These are phyloP conservation scores for Triops cancriformis DNA, from an alignment of 1,140 invertebrate genomes.

Conservation along the genomic window DNA sequence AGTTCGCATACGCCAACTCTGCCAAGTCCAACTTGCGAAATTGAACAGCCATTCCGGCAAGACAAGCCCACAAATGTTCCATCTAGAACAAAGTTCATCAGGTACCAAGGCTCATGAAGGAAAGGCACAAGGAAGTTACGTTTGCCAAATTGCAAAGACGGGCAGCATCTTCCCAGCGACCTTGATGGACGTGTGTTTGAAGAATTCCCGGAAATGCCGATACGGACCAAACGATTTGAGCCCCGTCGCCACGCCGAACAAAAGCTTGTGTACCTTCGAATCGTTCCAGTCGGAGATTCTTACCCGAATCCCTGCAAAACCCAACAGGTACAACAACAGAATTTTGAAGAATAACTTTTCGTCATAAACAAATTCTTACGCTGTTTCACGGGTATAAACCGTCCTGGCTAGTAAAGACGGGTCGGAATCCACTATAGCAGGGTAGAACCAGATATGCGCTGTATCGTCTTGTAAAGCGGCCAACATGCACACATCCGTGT, in stretches of 20 bases:
- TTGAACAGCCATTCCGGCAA: conserved; percentile 76
- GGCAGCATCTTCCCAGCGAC: conserved; percentile 65
- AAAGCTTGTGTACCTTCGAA: conserved; percentile 71
- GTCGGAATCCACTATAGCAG: conserved; percentile 35
- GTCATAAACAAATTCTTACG: neutral
- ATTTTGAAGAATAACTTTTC: neutral
- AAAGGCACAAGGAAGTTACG: conserved; percentile 41
- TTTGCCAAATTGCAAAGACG: conserved; percentile 66
- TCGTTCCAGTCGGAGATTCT: conserved; percentile 62
- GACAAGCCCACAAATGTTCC: conserved; percentile 76
- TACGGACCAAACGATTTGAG: conserved; percentile 52
- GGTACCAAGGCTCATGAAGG: neutral
- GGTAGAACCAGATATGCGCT: conserved; percentile 78
- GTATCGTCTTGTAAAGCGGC: conserved; percentile 71
- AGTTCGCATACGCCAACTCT: conserved; percentile 87
- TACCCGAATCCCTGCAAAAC: conserved; percentile 60
- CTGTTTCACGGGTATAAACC: conserved; percentile 18
- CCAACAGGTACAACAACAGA: conserved; percentile 24
- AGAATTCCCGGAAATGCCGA: conserved; percentile 58
- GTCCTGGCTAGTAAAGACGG: conserved; percentile 15
- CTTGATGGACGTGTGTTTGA: conserved; percentile 51
- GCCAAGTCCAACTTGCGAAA: conserved; percentile 69
- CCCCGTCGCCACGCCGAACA: conserved; percentile 59
- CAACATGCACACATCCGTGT: conserved; percentile 70
- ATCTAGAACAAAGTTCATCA: conserved; percentile 45